phyloP scores from a whole-genome alignment of 92 coral and sea anemone species.

The Virgularia gustaviana region DNA sequence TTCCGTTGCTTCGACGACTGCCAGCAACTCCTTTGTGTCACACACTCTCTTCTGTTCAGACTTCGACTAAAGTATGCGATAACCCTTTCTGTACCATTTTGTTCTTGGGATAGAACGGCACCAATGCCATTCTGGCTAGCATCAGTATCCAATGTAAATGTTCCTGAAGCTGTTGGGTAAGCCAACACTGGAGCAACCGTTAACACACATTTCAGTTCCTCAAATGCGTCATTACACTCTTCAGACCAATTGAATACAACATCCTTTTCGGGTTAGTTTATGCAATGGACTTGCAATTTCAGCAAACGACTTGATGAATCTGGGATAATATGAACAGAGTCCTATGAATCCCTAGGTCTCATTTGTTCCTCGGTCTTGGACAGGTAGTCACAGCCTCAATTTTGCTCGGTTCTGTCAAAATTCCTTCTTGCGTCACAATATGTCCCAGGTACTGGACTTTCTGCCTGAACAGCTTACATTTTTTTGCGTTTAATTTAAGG shows the following conservation, averaged over 20 bases:
- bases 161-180: slow-evolving; percentile 17
- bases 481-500: background rate
- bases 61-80: slow-evolving; percentile 48
- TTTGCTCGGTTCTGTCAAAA: background rate
- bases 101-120: no score
- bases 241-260: slow-evolving; percentile 15
- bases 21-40: slow-evolving; percentile 50
- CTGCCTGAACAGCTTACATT: background rate
- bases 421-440: background rate
- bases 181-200: slow-evolving; percentile 38
- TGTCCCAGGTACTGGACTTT: background rate
- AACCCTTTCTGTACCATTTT: slow-evolving; percentile 45
- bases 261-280: slow-evolving; percentile 27
- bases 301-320: slow-evolving; percentile 17
- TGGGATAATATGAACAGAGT: background rate
- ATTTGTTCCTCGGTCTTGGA: background rate
- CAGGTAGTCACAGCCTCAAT: background rate
- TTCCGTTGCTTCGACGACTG: slow-evolving; percentile 48
- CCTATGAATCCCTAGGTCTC: background rate
- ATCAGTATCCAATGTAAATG: slow-evolving; percentile 46
- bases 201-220: slow-evolving; percentile 14
- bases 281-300: slow-evolving; percentile 45
- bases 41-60: slow-evolving; percentile 38
- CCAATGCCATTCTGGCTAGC: no score
- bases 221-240: slow-evolving; percentile 21